These are phyloP conservation scores for Cydia fagiglandana DNA, from an alignment of 1,140 invertebrate genomes.

Conservation along the genomic window DNA sequence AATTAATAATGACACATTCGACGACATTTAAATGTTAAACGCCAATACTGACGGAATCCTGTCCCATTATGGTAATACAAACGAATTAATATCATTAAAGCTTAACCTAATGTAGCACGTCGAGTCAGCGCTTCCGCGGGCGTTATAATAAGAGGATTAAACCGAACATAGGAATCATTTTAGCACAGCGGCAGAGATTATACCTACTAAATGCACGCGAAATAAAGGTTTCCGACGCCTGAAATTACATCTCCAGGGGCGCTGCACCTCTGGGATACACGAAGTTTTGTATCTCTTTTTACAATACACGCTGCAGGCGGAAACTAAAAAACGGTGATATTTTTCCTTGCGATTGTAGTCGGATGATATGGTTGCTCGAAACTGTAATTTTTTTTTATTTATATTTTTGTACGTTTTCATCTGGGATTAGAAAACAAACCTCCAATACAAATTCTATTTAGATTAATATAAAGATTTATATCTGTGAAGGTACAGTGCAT, in stretches of 20 bases:
- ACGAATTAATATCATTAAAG: slow-evolving; percentile 10
- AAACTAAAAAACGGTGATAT: neutral
- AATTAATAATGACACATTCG: neutral
- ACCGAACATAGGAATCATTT: slow-evolving; percentile 29
- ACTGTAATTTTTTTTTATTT: neutral
- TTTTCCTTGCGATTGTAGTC: slow-evolving; percentile 7
- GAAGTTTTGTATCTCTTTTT: slow-evolving; percentile 2
- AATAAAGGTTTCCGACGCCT: slow-evolving; percentile 15
- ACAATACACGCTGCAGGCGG: neutral
- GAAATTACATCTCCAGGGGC: slow-evolving; percentile 21
- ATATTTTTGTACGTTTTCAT: neutral
- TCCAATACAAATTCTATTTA: neutral
- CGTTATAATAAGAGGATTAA: slow-evolving; percentile 27
- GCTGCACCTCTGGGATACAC: neutral
- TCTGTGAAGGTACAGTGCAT: neutral
- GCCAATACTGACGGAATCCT: neutral
- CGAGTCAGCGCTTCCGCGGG: slow-evolving; percentile 1
- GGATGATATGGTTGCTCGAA: neutral
- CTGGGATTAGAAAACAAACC: neutral
- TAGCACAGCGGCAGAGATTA: slow-evolving; percentile 15
- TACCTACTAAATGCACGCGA: slow-evolving; percentile 23
- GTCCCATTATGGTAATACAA: neutral
- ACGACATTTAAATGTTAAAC: too few relatives aligned
- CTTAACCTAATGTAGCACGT: slow-evolving; percentile 15
- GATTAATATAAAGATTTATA: neutral